Evolutionary conservation across 2,113 vertebrate species (phyloP).

Genomic region (Oncorhynchus nerka): DNA sequence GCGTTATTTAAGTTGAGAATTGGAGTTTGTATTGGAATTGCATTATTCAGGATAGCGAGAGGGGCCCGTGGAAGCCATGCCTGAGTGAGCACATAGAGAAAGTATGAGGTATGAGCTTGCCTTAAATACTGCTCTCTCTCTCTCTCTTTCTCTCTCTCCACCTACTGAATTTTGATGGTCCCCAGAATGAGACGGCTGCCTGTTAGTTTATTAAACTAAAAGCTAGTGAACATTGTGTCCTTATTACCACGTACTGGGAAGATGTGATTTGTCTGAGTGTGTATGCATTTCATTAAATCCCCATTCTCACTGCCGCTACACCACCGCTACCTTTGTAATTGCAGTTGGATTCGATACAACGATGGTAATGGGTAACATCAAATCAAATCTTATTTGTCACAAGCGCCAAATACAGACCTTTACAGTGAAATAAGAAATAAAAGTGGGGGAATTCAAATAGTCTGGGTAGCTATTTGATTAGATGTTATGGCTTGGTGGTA

Average conservation of each 20-base stretch:
- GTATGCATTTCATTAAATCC: constrained; percentile 32
- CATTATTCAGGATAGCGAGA: constrained; percentile 56
- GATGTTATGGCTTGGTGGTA: no score
- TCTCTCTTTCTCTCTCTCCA: background rate
- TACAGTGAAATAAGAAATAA: no score
- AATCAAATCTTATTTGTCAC: no score
- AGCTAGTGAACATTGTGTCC: constrained; percentile 42
- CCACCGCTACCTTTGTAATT: no score
- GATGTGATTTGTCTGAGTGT: constrained; percentile 40
- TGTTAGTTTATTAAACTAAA: constrained; percentile 56
- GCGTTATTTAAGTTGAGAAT: constrained; percentile 55
- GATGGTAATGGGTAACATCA: background rate
- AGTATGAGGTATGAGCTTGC: constrained; percentile 34
- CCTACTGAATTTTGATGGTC: constrained; percentile 42
- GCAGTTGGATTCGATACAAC: constrained; percentile 22
- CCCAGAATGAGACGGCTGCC: constrained; percentile 39
- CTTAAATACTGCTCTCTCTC: constrained; percentile 10
- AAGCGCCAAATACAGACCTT: no score
- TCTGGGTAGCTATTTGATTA: no score
- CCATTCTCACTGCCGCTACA: no score
- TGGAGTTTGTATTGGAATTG: constrained; percentile 64
- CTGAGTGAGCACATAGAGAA: constrained; percentile 42
- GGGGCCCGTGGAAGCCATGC: constrained; percentile 36
- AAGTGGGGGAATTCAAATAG: no score
- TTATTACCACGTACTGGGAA: constrained; percentile 25